phyloP scores from a whole-genome alignment of 2,797 vertebrate species.

The Gallinago stenura region DNA sequence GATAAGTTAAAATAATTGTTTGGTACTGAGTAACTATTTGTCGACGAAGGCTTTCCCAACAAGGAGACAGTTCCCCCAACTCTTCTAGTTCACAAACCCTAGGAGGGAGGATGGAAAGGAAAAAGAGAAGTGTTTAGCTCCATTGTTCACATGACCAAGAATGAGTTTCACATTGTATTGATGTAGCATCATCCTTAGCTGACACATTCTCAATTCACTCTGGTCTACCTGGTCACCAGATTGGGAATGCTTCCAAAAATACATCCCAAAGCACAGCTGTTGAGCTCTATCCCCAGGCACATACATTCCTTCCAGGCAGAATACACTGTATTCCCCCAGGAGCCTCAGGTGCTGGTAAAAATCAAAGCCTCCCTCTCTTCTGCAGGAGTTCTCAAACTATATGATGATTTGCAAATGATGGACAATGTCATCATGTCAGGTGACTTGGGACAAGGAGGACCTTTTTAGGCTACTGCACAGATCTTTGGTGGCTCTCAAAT shows the following conservation, averaged over 20 bases:
- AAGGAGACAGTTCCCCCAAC: slow-evolving; percentile 94
- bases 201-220: background rate
- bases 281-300: background rate
- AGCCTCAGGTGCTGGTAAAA: background rate
- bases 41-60: slow-evolving; percentile 94
- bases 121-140: background rate
- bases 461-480: background rate
- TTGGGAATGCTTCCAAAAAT: background rate
- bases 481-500: background rate
- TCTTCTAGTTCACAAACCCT: slow-evolving; percentile 97
- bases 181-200: background rate
- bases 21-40: slow-evolving; percentile 98
- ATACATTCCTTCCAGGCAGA: background rate
- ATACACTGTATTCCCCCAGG: background rate
- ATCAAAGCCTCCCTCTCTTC: background rate
- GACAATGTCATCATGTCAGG: background rate
- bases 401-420: background rate
- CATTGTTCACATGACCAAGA: background rate
- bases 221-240: background rate
- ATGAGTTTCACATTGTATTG: background rate
- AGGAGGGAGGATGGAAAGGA: background rate
- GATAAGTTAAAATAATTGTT: slow-evolving; percentile 91
- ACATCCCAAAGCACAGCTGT: background rate
- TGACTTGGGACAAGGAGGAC: background rate
- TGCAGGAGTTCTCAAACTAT: background rate